Evolutionary conservation across 2,888 invertebrate genomes (phyloP).

Genomic region (Melinopterus prodromus): DNA sequence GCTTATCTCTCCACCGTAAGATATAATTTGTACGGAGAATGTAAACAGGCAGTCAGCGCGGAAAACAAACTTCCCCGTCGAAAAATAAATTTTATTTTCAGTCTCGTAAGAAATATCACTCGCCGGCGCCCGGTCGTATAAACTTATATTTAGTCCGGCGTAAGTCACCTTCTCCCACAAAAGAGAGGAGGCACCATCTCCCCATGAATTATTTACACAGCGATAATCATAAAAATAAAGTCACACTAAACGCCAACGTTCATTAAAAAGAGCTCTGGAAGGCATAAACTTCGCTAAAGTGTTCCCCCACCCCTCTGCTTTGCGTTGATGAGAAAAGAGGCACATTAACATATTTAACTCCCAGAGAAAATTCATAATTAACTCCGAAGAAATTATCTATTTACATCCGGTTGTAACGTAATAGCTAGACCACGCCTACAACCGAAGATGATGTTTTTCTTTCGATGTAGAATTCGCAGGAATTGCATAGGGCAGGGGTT

Average conservation of each 20-base stretch:
- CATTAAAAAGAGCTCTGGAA: constrained; percentile 57
- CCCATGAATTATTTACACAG: constrained; percentile 47
- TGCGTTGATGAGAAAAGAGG: neutral
- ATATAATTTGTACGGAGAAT: neutral
- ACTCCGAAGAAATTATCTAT: constrained; percentile 29
- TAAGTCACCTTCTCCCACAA: constrained; percentile 20
- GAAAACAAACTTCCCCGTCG: constrained; percentile 10
- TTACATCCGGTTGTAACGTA: constrained; percentile 24
- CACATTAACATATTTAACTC: constrained; percentile 43
- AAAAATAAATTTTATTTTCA: constrained; percentile 21
- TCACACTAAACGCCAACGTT: constrained; percentile 46
- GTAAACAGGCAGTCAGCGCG: neutral
- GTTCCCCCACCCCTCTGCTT: constrained; percentile 5
- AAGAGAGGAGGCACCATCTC: constrained; percentile 11
- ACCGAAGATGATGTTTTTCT: neutral
- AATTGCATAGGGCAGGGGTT: too few relatives aligned
- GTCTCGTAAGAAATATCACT: constrained; percentile 23
- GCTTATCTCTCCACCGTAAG: neutral
- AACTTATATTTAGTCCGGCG: constrained; percentile 23
- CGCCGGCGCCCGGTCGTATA: constrained; percentile 19
- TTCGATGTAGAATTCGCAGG: constrained; percentile 6
- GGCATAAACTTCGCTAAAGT: constrained; percentile 47
- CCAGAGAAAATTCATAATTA: constrained; percentile 43
- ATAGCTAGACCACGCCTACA: constrained; percentile 6
- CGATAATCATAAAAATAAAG: constrained; percentile 49